A percentile compares a stretch with the other conserved stretches of the same genome.
Conservation (phyloP, 2,888 invertebrate species). For the Drosophila phalerata region DNA sequence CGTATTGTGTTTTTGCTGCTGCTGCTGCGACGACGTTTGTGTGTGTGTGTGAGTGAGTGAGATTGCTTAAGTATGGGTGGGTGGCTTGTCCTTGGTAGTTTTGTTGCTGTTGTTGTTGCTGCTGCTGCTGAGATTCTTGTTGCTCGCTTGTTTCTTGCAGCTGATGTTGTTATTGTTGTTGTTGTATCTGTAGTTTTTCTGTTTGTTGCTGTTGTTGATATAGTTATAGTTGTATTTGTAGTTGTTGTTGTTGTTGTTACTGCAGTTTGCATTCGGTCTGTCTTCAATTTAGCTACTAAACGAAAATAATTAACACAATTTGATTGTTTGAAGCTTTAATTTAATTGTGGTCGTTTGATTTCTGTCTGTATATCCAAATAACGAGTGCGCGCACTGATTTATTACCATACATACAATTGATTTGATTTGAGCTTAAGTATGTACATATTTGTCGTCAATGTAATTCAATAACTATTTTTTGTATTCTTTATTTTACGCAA, state of each 20-base stretch:
- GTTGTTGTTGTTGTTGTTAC: constrained; percentile 3
- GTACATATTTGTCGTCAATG: constrained; percentile 16
- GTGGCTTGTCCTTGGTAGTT: constrained; percentile 49
- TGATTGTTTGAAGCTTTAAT: constrained; percentile 35
- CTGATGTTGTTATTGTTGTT: constrained; percentile 13
- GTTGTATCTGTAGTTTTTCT: background rate
- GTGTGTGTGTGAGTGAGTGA: constrained; percentile 7
- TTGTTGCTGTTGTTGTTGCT: constrained; percentile 14
- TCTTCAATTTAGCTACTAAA: constrained; percentile 49
- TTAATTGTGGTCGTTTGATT: constrained; percentile 27
- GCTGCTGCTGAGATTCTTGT: constrained; percentile 12
- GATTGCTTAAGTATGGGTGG: constrained; percentile 15
- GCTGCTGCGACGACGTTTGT: constrained; percentile 3
- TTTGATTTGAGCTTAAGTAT: constrained; percentile 28
- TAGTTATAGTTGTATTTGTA: background rate
- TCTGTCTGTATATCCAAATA: constrained; percentile 25
- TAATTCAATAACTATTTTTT: constrained; percentile 19
- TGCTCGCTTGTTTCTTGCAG: constrained; percentile 6
- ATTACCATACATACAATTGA: constrained; percentile 42
- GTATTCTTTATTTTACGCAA: background rate
- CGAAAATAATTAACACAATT: constrained; percentile 41
- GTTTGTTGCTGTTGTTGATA: constrained; percentile 10
- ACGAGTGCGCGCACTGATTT: constrained; percentile 37
- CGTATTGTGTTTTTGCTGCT: background rate
- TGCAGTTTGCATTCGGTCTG: constrained; percentile 34